Percentiles rank a stretch among this genome's conserved stretches.
phyloP scores from a whole-genome alignment of 2,797 vertebrate genomes.

The Sarcoramphus papa region DNA sequence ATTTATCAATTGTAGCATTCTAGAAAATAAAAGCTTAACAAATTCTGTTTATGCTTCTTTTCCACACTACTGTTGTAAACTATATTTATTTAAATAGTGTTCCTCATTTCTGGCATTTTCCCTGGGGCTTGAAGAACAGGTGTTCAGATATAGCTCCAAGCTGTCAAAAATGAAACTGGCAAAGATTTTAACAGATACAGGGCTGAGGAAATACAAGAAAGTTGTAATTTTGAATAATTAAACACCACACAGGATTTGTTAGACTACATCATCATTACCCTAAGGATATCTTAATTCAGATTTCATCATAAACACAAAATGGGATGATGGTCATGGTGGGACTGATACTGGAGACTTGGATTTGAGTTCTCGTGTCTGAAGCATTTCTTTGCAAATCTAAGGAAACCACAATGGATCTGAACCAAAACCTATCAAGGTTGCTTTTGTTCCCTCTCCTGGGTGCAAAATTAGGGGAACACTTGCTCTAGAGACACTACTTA shows the following conservation, averaged over 20 bases:
- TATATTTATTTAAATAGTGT: constrained; percentile 12
- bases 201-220: neutral
- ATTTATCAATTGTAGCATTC: neutral
- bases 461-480: neutral
- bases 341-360: neutral
- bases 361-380: neutral
- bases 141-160: constrained; percentile 15
- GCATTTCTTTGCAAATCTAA: neutral
- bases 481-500: neutral
- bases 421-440: neutral
- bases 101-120: constrained; percentile 9
- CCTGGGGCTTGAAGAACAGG: constrained; percentile 1
- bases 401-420: neutral
- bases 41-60: constrained; percentile 3
- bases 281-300: neutral
- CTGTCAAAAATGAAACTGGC: constrained; percentile 16
- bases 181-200: neutral
- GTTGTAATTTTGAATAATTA: constrained; percentile 1
- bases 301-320: neutral
- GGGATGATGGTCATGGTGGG: neutral
- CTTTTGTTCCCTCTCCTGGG: neutral
- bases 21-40: neutral
- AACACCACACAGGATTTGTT: neutral
- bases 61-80: neutral
- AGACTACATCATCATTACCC: neutral